Base-by-base conservation (phyloP, 2,888 invertebrate genomes). In the Zaprionus obscuricornis region DNA sequence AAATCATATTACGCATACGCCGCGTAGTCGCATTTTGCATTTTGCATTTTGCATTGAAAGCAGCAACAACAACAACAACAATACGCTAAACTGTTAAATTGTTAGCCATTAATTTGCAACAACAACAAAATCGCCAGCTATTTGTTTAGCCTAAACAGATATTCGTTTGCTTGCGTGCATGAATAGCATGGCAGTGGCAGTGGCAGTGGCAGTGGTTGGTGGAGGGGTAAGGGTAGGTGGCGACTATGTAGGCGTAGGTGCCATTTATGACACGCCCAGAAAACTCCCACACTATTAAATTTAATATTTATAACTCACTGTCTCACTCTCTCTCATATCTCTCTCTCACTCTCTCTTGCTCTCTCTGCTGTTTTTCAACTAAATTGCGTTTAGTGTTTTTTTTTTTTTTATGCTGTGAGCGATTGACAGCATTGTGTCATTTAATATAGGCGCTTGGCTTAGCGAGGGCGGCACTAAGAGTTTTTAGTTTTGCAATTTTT, bases 1-100 rank as follows among this genome's bases (percentile, higher is more conserved):
- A 78, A 78, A 78, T 78, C 83, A 77, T 74, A 78, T 78, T 66
- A 77, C 74, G 65, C 78, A 81, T 78, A 84, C 74, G 82, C 71
- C 67, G 63, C 78, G 51, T 76, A 34, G 51, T 47, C 68, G 36
- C 47, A 46, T 37, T 66, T 45, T 17, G 43, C 27, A 54, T 60
- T n/a, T n/a, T n/a, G n/a, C n/a, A n/a, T n/a, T n/a, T 55, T 49
- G 46, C 67, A 66, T 60, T 54, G 40, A 51, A 66, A 29, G 52
- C 33, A 62, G 63, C 59, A 66, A 66, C 65, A 64, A 31, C 33
- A 51, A 51, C 56, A 52, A 42, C 47, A 42, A 34, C 31, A 37
- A 27, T 36, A 34, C 36, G 42, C 34, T 40, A 52, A 42, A 33
- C 64, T 66, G 74, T 67, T 60, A 70, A 84, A 78, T 65, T 62